phyloP scores from a whole-genome alignment of 2,113 vertebrate species.

The Xiphophorus hellerii region DNA sequence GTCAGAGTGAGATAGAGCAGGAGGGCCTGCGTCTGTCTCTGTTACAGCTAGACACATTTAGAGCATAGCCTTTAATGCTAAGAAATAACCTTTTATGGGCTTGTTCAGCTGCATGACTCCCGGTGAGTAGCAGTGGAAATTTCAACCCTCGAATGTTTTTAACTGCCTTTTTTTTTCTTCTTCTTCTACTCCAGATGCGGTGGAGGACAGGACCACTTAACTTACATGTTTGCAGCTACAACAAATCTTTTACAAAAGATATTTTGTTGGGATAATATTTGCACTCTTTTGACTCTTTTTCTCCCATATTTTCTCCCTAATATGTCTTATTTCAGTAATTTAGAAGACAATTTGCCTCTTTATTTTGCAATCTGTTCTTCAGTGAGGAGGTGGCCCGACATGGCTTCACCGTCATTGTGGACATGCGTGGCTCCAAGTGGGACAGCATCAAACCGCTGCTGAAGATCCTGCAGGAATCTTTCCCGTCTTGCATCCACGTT shows the following conservation, averaged over 20 bases:
- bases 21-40: constrained; percentile 70
- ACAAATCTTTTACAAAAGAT: constrained; percentile 4
- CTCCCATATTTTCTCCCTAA: neutral
- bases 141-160: constrained; percentile 55
- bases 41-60: constrained; percentile 68
- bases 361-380: constrained; percentile 39
- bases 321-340: no score
- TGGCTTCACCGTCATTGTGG: constrained; percentile 98
- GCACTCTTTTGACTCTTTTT: neutral
- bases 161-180: constrained; percentile 27
- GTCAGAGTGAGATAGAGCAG: constrained; percentile 79
- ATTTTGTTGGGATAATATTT: neutral
- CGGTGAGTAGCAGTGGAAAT: constrained; percentile 69
- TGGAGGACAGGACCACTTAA: constrained; percentile 13
- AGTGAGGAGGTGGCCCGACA: constrained; percentile 96
- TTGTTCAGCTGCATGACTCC: constrained; percentile 54
- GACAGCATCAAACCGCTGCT: constrained; percentile 98
- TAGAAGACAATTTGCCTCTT: constrained; percentile 19
- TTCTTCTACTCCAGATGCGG: constrained; percentile 17
- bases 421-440: constrained; percentile 99
- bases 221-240: constrained; percentile 4
- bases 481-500: constrained; percentile 96
- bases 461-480: constrained; percentile 98
- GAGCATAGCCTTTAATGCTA: constrained; percentile 71
- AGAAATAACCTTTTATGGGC: constrained; percentile 78